Base-by-base conservation (phyloP, 2,888 invertebrate genomes). In the Eumerus sabulonum region DNA sequence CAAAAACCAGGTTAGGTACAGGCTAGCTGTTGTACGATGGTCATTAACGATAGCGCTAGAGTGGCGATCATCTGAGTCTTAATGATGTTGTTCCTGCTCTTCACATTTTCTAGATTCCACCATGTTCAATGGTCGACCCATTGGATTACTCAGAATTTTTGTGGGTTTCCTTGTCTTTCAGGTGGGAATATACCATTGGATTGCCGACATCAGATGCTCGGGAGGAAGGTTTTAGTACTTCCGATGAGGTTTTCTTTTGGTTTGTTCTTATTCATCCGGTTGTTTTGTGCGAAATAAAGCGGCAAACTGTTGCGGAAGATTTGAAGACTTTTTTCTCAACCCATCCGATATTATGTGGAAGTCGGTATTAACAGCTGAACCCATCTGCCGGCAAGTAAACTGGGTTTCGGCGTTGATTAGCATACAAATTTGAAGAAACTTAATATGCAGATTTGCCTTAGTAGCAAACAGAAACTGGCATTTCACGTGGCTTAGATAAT, bases 11-110 rank as follows among this genome's bases (percentile, higher is more conserved):
- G 27, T 27, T 44, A 27, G 27, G 19, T 14, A 40, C 45, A n/a
- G 27, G 7, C 2, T 27, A 27, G 36, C 40, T 67, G 42, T 40
- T 67, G 40, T 67, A 38, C 45, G 59, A 51, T 13, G 51, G 59
- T 68, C 59, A 68, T 68, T 68, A 68, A 59, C 51, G 51, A 68
- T 16, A 40, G 13, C 45, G 44, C 51, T 68, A 45, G 59, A 68
- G 68, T 51, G n/a, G 53, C 51, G 68, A 68, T 68, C 68, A 60
- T 68, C 68, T 68, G 36, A 13, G 38, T 9, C 45, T 60, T 68
- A 68, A 68, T 68, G 59, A 59, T 60, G 68, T 45, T 68, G 68
- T 51, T 68, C 9, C 18, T 19, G 35, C 16, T 50, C 44, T 67
- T 42, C 57, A 57, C 27, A 7, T 27, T 27, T 7, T 27, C 7